A percentile compares a stretch with the other conserved stretches of the same genome.
Evolutionary conservation across 2,888 invertebrate genomes (phyloP).

Genomic region (Nysson spinosus): DNA sequence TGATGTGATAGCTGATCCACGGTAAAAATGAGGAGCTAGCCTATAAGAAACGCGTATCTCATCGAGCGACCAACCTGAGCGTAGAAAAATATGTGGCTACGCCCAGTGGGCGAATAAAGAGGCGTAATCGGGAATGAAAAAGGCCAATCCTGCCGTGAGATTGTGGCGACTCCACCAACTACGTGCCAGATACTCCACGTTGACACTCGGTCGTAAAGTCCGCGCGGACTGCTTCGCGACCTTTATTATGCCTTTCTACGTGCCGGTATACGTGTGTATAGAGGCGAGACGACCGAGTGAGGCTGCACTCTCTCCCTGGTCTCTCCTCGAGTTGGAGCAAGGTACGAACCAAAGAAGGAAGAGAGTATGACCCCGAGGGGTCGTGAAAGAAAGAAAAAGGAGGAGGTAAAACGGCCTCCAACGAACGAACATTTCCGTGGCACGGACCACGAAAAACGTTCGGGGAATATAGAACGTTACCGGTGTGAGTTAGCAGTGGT

Average conservation of each 20-base stretch:
- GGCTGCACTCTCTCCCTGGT: slow-evolving; percentile 50
- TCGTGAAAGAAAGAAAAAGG: slow-evolving; percentile 51
- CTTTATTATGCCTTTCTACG: slow-evolving; percentile 62
- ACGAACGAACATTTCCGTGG: slow-evolving; percentile 72
- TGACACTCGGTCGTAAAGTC: slow-evolving; percentile 66
- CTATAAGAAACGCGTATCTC: slow-evolving; percentile 57
- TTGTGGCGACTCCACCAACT: slow-evolving; percentile 42
- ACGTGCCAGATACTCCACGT: not conserved
- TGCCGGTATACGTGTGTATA: slow-evolving; percentile 43
- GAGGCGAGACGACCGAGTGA: slow-evolving; percentile 35
- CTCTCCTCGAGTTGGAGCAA: slow-evolving; percentile 34
- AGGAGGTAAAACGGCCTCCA: slow-evolving; percentile 62
- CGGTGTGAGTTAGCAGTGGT: not conserved
- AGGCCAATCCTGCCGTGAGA: slow-evolving; percentile 67
- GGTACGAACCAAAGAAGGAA: slow-evolving; percentile 37
- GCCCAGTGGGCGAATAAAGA: slow-evolving; percentile 67
- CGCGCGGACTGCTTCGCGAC: slow-evolving; percentile 69
- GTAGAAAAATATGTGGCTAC: slow-evolving; percentile 65
- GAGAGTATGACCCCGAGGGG: slow-evolving; percentile 37
- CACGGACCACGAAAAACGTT: slow-evolving; percentile 68
- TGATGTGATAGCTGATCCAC: not conserved
- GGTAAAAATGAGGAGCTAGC: slow-evolving; percentile 36
- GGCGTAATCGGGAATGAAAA: slow-evolving; percentile 68
- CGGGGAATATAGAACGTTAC: slow-evolving; percentile 20
- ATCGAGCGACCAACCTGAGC: slow-evolving; percentile 56